Percentiles rank a stretch among this genome's conserved stretches.
phyloP scores from a whole-genome alignment of 2,888 invertebrate genomes.

The Gymnocheta viridis region DNA sequence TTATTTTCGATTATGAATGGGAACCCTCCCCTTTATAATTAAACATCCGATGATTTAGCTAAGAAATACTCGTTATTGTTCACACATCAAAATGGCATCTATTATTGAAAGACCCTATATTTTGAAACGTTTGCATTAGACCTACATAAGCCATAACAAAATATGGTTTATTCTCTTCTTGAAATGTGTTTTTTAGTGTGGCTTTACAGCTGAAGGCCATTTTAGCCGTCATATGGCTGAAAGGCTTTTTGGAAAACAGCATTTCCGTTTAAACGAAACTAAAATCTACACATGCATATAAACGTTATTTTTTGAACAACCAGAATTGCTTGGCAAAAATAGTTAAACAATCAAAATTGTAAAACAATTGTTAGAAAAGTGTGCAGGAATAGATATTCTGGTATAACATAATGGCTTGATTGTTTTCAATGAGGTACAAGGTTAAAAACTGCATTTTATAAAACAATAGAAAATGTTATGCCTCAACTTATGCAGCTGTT shows the following conservation, averaged over 20 bases:
- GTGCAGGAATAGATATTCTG: background rate
- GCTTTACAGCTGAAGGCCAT: conserved; percentile 62
- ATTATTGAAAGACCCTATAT: too few species aligned
- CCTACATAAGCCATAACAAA: background rate
- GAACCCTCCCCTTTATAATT: too few species aligned
- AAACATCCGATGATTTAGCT: too few species aligned
- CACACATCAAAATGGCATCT: too few species aligned
- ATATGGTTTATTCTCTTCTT: background rate
- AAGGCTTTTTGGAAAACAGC: conserved; percentile 52
- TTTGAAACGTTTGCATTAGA: conserved; percentile 12
- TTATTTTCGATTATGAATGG: too few species aligned
- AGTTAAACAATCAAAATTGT: conserved; percentile 48
- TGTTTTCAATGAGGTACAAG: conserved; percentile 35
- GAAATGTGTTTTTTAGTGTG: conserved; percentile 40
- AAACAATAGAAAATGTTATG: conserved; percentile 6
- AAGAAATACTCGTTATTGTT: too few species aligned
- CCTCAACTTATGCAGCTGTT: background rate
- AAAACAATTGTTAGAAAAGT: conserved; percentile 45
- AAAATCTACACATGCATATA: conserved; percentile 20
- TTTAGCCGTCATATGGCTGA: conserved; percentile 60
- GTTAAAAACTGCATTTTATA: conserved; percentile 33
- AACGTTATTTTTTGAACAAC: conserved; percentile 17
- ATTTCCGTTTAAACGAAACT: conserved; percentile 48
- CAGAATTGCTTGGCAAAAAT: background rate
- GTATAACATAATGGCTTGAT: background rate